Evolutionary conservation across 2,113 vertebrate species (phyloP).

Genomic region (Perognathus longimembris): DNA sequence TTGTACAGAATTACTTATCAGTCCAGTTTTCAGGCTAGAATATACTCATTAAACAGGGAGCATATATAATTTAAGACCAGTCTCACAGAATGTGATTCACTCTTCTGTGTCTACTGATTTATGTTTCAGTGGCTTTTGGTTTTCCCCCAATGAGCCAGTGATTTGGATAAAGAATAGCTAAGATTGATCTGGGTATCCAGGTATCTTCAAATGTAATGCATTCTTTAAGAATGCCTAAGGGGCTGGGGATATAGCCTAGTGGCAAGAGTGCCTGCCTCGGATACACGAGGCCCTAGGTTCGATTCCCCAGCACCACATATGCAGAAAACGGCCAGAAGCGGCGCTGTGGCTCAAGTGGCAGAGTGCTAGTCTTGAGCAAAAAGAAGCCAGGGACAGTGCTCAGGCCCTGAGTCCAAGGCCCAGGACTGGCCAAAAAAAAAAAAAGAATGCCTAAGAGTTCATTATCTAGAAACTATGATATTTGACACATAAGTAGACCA

Average conservation of each 20-base stretch:
- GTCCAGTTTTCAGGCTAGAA: neutral
- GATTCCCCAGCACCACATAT: too few species aligned
- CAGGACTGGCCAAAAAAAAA: too few species aligned
- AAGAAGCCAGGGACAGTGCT: too few species aligned
- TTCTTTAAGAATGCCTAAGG: conserved; percentile 22
- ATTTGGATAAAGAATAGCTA: neutral
- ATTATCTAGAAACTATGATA: neutral
- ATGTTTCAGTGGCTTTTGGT: neutral
- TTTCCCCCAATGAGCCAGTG: neutral
- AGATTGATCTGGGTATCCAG: neutral
- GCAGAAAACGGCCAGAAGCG: too few species aligned
- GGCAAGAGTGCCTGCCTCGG: too few species aligned
- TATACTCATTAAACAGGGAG: neutral
- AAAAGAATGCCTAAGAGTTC: conserved; percentile 3
- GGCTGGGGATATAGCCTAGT: too few species aligned
- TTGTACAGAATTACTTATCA: neutral
- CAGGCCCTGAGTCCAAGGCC: too few species aligned
- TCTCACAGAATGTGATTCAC: neutral
- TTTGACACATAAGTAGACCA: conserved; percentile 2
- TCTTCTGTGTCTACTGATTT: conserved; percentile 10
- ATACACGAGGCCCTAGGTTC: too few species aligned
- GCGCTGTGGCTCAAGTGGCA: too few species aligned
- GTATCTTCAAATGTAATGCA: conserved; percentile 54
- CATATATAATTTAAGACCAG: neutral
- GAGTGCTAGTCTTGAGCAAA: too few species aligned